Base-by-base conservation (phyloP, 2,113 vertebrate species). In the Psilopogon haemacephalus region DNA sequence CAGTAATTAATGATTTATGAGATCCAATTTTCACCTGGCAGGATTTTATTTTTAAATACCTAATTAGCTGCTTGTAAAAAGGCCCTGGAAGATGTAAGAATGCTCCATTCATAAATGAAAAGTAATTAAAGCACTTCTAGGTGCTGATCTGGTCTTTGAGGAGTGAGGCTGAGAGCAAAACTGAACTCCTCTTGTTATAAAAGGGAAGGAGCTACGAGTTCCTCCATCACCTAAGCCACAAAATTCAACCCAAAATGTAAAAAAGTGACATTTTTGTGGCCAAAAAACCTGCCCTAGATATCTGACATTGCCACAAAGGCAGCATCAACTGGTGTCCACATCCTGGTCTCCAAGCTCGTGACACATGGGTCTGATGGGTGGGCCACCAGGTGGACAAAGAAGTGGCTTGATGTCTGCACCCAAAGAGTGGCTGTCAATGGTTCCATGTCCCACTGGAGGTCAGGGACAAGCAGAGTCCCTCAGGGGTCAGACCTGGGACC, bases 1-100 rank as follows among this genome's bases (percentile, higher is more conserved):
- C 33, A 58, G 38, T 68, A 92, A 86, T 87, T 87, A 84, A 91
- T 62, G 65, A 62, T 69, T 85, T 13, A 11, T 72, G 33, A 37
- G 40, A 92, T 42, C 46, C 65, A 86, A 52, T 81, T 92, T 84
- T 86, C 78, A 92, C 69, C 84, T 38, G 40, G 18, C 65, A 35
- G 23, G 42, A 67, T 84, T 92, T 92, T 85, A 90, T 74, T 90
- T 93, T 86, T 88, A 93, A 88, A 86, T 16, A 81, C 28, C 28
- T 56, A 84, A 88, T 92, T 74, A 91, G 40, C 35, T 37, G 32
- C 77, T 77, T 38, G 30, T 33, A 60, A 83, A 86, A 58, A 48
- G 21, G 44, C 35, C 32, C 26, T 21, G 14, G 71, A 92, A 81
- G 80, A 63, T 56, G 35, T 52, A 68, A 84, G 80, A 77, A 48